Evolutionary conservation across 2,113 vertebrate genomes (phyloP).

Genomic region (Rattus rattus): DNA sequence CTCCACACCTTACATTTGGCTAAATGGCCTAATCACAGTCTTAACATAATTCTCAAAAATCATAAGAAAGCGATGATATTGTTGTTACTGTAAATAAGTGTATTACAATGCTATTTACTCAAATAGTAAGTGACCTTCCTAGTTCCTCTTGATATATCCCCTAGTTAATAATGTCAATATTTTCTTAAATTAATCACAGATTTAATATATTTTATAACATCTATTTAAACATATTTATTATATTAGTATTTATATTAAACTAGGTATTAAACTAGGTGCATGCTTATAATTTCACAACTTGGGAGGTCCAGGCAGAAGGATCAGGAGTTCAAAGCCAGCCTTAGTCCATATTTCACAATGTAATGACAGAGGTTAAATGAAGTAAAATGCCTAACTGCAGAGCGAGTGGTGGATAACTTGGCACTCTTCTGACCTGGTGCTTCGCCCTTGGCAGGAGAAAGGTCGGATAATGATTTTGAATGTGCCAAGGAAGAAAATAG

Average conservation of each 20-base stretch:
- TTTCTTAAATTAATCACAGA: not conserved
- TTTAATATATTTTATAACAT: not conserved
- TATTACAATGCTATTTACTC: not conserved
- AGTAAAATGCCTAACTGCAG: not conserved
- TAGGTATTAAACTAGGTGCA: not conserved
- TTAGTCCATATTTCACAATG: not conserved
- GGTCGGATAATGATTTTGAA: not conserved
- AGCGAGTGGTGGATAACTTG: not conserved
- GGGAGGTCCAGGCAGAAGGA: not conserved
- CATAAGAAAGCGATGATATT: not conserved
- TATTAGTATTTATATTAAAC: not conserved
- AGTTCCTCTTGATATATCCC: not conserved
- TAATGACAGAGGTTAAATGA: not conserved
- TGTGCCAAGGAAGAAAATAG: not conserved
- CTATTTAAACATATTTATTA: not conserved
- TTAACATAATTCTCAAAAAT: slow-evolving; percentile 1
- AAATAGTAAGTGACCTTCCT: not conserved
- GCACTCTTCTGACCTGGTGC: not conserved
- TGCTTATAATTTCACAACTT: not conserved
- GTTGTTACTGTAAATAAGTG: slow-evolving; percentile 12
- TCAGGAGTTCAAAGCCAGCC: not conserved
- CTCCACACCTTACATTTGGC: not conserved
- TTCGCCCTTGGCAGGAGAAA: slow-evolving; percentile 13
- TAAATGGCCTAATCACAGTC: slow-evolving; percentile 1
- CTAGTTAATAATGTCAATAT: not conserved